Base-by-base conservation (phyloP, 1,140 invertebrate species). In the Drosophila bifasciata region DNA sequence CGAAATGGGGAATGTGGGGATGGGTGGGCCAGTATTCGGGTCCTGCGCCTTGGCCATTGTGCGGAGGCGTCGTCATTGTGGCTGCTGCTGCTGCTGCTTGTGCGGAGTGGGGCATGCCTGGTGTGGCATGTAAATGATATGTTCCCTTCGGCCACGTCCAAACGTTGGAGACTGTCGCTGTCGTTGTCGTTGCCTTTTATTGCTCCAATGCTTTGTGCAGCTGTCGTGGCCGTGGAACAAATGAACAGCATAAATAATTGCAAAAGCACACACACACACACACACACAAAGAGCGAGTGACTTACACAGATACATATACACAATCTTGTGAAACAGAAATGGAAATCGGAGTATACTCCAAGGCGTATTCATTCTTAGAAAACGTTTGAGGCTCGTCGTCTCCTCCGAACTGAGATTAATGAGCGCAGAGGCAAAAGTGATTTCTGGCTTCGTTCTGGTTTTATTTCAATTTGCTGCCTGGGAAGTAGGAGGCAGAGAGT, bases 201-300 rank as follows among this genome's bases (percentile, higher is more conserved):
- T 76, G 60, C 73, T 59, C 44, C 56, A 66, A 71, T 53, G 52
- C 71, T 85, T 81, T 85, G 80, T 85, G 86, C 64, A 79, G 77
- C 78, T 89, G 81, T 86, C 83, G 77, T 69, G 58, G 59, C 74
- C 70, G 77, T 86, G 76, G 84, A 89, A 89, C 81, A 89, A 89
- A 89, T 89, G 86, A 90, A 90, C 86, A 79, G 75, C 86, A 89
- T 89, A 89, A 89, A 89, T 89, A 89, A 89, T 90, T 89, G 86
- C 81, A 83, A 75, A 79, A 70, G 58, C 80, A 60, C 70, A 81
- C 76, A 76, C 62, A 55, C 43, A 62, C 59, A 45, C 46, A 21
- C 52, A 53, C 46, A 46, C 36, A 51, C 36, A 52, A 32, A 59
- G 40, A 43, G 16, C 4, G 32, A 21, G 25, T 43, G 50, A 32